Conservation (phyloP, 2,113 vertebrate species). For the Equus przewalskii region DNA sequence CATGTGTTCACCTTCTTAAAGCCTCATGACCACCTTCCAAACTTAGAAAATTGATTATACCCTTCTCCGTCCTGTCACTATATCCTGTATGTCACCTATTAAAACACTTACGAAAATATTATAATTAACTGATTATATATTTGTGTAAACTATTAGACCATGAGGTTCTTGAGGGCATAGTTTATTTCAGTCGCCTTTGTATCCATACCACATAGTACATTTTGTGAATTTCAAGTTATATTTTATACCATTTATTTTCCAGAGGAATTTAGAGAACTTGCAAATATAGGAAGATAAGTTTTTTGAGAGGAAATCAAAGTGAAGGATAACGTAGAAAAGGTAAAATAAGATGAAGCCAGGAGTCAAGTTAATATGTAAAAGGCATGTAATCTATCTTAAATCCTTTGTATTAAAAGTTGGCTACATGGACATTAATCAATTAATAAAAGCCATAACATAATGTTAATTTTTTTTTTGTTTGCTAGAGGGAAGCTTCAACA, state of each 20-base stretch:
- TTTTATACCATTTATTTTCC: not conserved
- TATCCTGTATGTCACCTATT: not conserved
- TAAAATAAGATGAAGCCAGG: not conserved
- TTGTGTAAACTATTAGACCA: not conserved
- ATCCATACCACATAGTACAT: not conserved
- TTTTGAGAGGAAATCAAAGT: not conserved
- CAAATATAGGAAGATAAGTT: not conserved
- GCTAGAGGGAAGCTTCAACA: not conserved
- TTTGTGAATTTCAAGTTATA: slow-evolving; percentile 13
- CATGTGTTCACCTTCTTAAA: not conserved
- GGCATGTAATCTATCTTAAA: not conserved
- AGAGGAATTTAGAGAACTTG: not conserved
- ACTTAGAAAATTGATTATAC: not conserved
- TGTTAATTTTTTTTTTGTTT: not conserved
- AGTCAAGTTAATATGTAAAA: not conserved
- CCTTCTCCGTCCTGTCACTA: not conserved
- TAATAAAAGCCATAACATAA: not conserved
- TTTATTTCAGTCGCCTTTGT: slow-evolving; percentile 5
- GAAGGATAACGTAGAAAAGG: not conserved
- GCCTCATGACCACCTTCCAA: not conserved
- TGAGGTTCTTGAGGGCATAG: not conserved
- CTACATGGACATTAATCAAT: not conserved
- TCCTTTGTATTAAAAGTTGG: not conserved
- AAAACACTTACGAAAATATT: not conserved
- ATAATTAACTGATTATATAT: not conserved